Evolutionary conservation across 2,888 invertebrate genomes (phyloP).

Genomic region (Ametastegia equiseti): DNA sequence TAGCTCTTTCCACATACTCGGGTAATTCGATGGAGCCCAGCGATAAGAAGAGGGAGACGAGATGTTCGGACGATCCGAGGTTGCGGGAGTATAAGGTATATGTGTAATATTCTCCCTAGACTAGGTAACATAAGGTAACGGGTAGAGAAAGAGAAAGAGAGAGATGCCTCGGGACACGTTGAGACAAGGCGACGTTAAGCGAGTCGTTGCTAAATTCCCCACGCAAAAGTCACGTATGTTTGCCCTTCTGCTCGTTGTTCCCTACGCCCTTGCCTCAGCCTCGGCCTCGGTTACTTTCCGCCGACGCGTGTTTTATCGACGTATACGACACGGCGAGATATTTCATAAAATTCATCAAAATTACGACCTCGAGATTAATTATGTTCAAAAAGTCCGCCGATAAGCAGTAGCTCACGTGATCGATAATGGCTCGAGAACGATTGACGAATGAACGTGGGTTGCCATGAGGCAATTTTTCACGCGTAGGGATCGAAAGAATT

Average conservation of each 20-base stretch:
- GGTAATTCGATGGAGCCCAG: constrained; percentile 10
- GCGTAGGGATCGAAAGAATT: neutral
- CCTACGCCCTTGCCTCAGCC: neutral
- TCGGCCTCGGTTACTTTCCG: neutral
- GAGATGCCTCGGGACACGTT: neutral
- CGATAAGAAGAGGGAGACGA: constrained; percentile 25
- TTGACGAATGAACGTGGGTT: too few species aligned
- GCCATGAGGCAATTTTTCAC: too few species aligned
- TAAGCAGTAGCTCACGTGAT: too few species aligned
- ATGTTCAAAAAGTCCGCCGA: too few species aligned
- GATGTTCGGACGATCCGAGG: constrained; percentile 10
- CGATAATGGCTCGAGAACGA: too few species aligned
- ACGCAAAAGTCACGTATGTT: neutral
- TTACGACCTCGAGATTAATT: neutral
- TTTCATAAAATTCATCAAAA: constrained; percentile 12
- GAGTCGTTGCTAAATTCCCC: constrained; percentile 25
- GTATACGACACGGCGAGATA: too few species aligned
- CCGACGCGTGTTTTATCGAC: constrained; percentile 20
- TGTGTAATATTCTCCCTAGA: neutral
- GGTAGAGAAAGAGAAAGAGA: neutral
- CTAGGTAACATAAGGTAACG: neutral
- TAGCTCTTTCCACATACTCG: neutral
- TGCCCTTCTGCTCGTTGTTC: neutral
- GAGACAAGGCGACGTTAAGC: constrained; percentile 24
- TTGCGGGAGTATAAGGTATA: neutral